phyloP scores from a whole-genome alignment of 2,888 invertebrate species.

The Callosobruchus maculatus region DNA sequence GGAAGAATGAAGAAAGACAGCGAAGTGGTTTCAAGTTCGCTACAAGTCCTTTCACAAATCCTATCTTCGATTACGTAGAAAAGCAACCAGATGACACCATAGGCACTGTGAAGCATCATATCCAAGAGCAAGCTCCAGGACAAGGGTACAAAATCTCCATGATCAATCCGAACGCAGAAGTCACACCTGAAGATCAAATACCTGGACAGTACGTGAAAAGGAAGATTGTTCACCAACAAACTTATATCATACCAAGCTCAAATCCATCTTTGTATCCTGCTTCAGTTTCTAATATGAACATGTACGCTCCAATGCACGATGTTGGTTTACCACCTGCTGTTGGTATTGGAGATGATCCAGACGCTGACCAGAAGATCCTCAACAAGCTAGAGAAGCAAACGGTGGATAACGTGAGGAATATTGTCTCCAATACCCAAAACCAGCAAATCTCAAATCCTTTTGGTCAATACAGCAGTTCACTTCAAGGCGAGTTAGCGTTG shows the following conservation, averaged over 20 bases:
- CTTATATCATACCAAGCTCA: slow-evolving; percentile 29
- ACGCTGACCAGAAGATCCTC: slow-evolving; percentile 8
- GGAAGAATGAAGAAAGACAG: slow-evolving; percentile 11
- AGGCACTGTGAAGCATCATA: slow-evolving; percentile 9
- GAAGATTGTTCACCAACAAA: slow-evolving; percentile 45
- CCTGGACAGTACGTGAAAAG: slow-evolving; percentile 41
- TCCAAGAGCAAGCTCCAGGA: slow-evolving; percentile 9
- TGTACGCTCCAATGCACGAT: neutral
- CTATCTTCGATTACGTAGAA: slow-evolving; percentile 40
- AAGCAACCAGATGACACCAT: slow-evolving; percentile 15
- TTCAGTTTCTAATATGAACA: slow-evolving; percentile 1
- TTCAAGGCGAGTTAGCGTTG: neutral
- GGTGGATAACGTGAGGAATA: slow-evolving; percentile 38
- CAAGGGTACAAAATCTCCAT: slow-evolving; percentile 18
- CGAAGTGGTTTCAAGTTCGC: slow-evolving; percentile 32
- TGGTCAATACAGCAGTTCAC: slow-evolving; percentile 9
- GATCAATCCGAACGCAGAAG: slow-evolving; percentile 23
- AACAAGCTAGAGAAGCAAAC: slow-evolving; percentile 34
- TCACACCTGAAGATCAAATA: slow-evolving; percentile 31
- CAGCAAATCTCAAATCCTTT: slow-evolving; percentile 16
- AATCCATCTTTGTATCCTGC: slow-evolving; percentile 1
- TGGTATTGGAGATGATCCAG: neutral
- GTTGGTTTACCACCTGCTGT: neutral
- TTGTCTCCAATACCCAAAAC: slow-evolving; percentile 29
- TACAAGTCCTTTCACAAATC: slow-evolving; percentile 35